A percentile compares a stretch with the other conserved stretches of the same genome.
These are phyloP conservation scores for Aleiodes sp. DNA, from an alignment of 1,140 invertebrate species.

Conservation along the genomic window DNA sequence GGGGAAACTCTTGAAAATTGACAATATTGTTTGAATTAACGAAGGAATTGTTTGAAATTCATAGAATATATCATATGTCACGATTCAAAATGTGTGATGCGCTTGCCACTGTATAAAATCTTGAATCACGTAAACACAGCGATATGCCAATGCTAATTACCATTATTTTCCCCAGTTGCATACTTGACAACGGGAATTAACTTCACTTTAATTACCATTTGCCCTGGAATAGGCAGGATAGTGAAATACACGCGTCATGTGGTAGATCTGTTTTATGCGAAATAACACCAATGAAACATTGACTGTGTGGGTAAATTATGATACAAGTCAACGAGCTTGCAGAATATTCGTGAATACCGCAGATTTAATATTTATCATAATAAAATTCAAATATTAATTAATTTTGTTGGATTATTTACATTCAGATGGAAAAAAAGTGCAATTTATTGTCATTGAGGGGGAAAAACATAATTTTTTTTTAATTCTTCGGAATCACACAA, in stretches of 20 bases:
- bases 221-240: not conserved
- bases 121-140: slow-evolving; percentile 36
- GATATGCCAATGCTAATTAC: slow-evolving; percentile 48
- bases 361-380: too few species aligned
- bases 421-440: too few species aligned
- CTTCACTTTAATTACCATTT: slow-evolving; percentile 45
- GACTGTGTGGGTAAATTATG: not conserved
- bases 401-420: too few species aligned
- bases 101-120: slow-evolving; percentile 29
- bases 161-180: slow-evolving; percentile 29
- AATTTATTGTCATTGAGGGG: too few species aligned
- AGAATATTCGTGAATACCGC: too few species aligned
- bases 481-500: too few species aligned
- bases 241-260: not conserved
- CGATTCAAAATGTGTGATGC: slow-evolving; percentile 24
- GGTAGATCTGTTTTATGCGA: too few species aligned
- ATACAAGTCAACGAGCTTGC: not conserved
- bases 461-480: too few species aligned
- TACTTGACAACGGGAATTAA: slow-evolving; percentile 44
- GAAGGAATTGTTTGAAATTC: too few species aligned
- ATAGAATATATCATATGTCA: not conserved
- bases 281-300: not conserved
- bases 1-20: not conserved
- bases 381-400: too few species aligned
- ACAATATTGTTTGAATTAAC: too few species aligned